Evolutionary conservation across 2,888 invertebrate species (phyloP), one percentile per base, ranked within the genome.

Genomic region (Fragum whitleyi): DNA sequence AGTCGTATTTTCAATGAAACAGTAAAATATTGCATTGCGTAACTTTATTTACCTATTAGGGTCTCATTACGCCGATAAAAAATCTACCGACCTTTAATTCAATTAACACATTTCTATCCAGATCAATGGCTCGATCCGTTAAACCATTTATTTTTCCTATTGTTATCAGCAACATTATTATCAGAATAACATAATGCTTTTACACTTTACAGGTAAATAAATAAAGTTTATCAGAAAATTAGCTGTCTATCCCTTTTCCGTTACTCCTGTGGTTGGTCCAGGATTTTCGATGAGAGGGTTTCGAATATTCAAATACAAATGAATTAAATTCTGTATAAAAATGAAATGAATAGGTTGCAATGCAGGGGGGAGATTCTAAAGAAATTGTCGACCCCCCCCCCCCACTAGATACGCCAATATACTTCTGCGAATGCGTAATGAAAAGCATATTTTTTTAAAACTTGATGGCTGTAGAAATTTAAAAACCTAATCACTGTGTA

Each of bases 11-110:
- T 59, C 28, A 26, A 26, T 29, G 21, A 14, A 29, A 32, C 14
- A 32, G 32, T 61, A 19, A n/a, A 57, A 32, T 59, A 59, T 14
- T n/a, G 19, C 0, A 1, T 32, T 61, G 9, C 9, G 32, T n/a
- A 61, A 32, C 6, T 61, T 32, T 61, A 61, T 61, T 61, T 61
- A 28, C 32, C 32, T 14, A n/a, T 28, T 32, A 61, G 9, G 29
- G 11, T 14, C 1, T 9, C n/a, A n/a, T 19, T 19, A 19, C 2
- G 32, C 11, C 26, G 14, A 61, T 32, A 3, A 61, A 32, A 61
- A 2, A 32, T 14, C 26, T 7, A 29, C 61, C 61, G 61, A 28
- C 61, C n/a, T 61, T n/a, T 61, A 61, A 61, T 61, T 61, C 36
- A 61, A 61, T 61, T 61, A 61, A 32, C 61, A 61, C 32, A 32